Base-by-base conservation (phyloP, 1,140 invertebrate genomes). In the Chrysopa pallens region DNA sequence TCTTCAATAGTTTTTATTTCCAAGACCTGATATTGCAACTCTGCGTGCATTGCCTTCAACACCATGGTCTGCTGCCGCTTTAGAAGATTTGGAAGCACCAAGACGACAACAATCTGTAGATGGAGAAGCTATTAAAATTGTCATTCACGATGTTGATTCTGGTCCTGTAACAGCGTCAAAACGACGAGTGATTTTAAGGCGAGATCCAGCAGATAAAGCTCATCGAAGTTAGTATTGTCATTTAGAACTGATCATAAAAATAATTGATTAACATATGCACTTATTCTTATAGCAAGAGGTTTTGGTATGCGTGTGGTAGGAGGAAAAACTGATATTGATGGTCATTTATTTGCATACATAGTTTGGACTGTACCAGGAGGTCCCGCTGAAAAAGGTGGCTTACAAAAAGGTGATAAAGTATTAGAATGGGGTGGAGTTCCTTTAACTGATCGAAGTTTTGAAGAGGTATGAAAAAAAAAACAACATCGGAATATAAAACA, bases 221-320 rank as follows among this genome's bases (percentile, higher is more conserved):
- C 83, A 87, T 55, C 73, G 84, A 72, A 84, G 85, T 89, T 67
- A 79, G 81, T 72, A 51, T 36, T 46, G 6, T 7, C 11, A 6
- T 7, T 31, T 11, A 31, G 29, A n/a, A n/a, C n/a, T n/a, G n/a
- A n/a, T n/a, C n/a, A n/a, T n/a, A 6, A 31, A 31, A 31, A 31
- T 31, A 31, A 31, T 31, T 31, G 6, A 31, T 31, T 7, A 7
- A 31, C 29, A 31, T 7, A 31, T 7, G 29, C 29, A 31, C 29
- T 7, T 7, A 7, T 31, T 12, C 12, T 36, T 61, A 38, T 64
- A 90, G 87, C 82, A 42, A 74, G 84, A 53, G 88, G 88, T 43
- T 89, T 93, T 55, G 89, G 89, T 3, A 87, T 95, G 84, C 71
- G 87, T 46, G 83, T 95, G 4, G 86, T 92, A 5, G 89, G 88